phyloP scores from a whole-genome alignment of 1,140 invertebrate species.

The Drosophila rhopaloa region DNA sequence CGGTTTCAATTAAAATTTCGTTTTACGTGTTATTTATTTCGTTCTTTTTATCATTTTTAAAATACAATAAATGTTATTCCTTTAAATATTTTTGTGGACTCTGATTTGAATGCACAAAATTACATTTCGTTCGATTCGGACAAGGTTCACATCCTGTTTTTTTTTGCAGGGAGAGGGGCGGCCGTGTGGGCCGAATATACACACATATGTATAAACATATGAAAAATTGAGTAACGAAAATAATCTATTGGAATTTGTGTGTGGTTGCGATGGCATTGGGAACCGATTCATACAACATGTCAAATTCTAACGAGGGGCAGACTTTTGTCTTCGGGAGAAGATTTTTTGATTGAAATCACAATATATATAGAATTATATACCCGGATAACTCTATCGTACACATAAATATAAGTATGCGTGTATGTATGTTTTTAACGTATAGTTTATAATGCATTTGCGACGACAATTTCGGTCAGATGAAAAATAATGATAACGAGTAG shows the following conservation, averaged over 20 bases:
- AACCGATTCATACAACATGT: slow-evolving; percentile 61
- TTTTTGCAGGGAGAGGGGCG: slow-evolving; percentile 22
- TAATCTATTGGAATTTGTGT: slow-evolving; percentile 69
- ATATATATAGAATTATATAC: slow-evolving; percentile 63
- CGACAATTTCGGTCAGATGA: slow-evolving; percentile 35
- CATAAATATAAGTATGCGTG: slow-evolving; percentile 24
- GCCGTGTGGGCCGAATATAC: slow-evolving; percentile 60
- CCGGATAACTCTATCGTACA: slow-evolving; percentile 52
- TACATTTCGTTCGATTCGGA: slow-evolving; percentile 62
- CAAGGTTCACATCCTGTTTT: slow-evolving; percentile 43
- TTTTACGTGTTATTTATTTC: slow-evolving; percentile 56
- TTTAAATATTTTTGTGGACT: slow-evolving; percentile 45
- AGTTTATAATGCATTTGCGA: slow-evolving; percentile 43
- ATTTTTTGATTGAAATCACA: slow-evolving; percentile 78
- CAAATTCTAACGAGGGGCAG: slow-evolving; percentile 71
- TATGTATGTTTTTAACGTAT: slow-evolving; percentile 37
- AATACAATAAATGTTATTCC: slow-evolving; percentile 61
- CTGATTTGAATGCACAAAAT: slow-evolving; percentile 51
- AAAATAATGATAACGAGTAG: slow-evolving; percentile 34
- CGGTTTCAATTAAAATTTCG: slow-evolving; percentile 5
- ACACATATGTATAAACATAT: slow-evolving; percentile 63
- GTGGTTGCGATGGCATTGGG: slow-evolving; percentile 38
- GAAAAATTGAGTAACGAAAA: slow-evolving; percentile 61
- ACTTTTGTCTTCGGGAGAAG: slow-evolving; percentile 71
- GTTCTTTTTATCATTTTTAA: slow-evolving; percentile 54